Evolutionary conservation across 2,888 invertebrate genomes (phyloP).

Genomic region (Balanococcus diminutus): DNA sequence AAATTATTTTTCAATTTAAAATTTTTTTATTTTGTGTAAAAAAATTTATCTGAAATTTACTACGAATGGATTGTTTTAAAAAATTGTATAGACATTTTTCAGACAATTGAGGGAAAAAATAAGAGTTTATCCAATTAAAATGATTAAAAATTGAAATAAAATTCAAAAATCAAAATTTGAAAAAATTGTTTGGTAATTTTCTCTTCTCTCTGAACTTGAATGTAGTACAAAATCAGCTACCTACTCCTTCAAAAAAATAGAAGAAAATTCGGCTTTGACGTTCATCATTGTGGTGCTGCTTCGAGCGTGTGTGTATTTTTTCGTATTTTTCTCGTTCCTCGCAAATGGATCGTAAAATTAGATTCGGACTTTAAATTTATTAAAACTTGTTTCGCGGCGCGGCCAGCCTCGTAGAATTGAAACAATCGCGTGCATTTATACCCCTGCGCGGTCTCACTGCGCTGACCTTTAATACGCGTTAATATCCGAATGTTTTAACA

Average conservation of each 20-base stretch:
- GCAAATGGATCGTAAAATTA: constrained; percentile 25
- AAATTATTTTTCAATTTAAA: no score
- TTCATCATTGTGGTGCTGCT: background rate
- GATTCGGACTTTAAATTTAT: background rate
- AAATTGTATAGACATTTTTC: no score
- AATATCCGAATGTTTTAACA: background rate
- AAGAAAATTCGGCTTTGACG: background rate
- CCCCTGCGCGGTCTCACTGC: background rate
- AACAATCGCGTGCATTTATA: constrained; percentile 19
- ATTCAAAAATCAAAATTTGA: no score
- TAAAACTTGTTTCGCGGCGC: background rate
- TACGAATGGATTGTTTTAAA: no score
- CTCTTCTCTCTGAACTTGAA: background rate
- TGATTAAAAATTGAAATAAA: no score
- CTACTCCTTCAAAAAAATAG: background rate
- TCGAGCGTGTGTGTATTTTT: background rate
- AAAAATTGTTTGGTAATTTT: no score
- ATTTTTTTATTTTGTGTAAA: no score
- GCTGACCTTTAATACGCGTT: constrained; percentile 25
- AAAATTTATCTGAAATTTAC: no score
- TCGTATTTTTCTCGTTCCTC: background rate
- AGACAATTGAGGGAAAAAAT: no score
- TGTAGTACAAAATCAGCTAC: no score
- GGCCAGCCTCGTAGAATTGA: background rate
- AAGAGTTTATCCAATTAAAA: no score